phyloP scores from a whole-genome alignment of 2,797 vertebrate genomes.

The Helicolenus hilgendorfi region DNA sequence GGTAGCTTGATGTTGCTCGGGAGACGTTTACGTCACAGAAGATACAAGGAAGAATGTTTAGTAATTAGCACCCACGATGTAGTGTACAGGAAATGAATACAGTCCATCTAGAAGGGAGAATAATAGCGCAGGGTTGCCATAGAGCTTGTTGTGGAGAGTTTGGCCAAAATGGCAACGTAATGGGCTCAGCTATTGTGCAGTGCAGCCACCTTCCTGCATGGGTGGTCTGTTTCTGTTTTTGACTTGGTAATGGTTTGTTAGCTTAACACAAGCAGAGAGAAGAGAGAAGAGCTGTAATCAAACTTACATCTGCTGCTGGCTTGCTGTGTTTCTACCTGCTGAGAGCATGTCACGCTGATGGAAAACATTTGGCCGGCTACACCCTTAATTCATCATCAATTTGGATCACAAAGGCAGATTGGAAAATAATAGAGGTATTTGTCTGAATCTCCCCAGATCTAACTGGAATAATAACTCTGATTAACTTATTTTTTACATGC shows the following conservation, averaged over 20 bases:
- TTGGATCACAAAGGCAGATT: conserved; percentile 26
- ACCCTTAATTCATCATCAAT: conserved; percentile 41
- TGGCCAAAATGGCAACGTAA: conserved; percentile 40
- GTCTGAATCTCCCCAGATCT: neutral
- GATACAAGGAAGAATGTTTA: conserved; percentile 29
- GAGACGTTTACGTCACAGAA: conserved; percentile 68
- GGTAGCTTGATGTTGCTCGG: conserved; percentile 63
- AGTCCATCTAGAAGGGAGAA: conserved; percentile 30
- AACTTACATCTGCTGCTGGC: conserved; percentile 52
- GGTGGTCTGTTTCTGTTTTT: conserved; percentile 64
- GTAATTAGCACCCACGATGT: conserved; percentile 70
- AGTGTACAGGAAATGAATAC: conserved; percentile 67
- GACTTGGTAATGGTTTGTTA: conserved; percentile 65
- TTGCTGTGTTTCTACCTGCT: conserved; percentile 64
- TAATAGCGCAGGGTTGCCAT: conserved; percentile 73
- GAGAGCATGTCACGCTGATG: conserved; percentile 60
- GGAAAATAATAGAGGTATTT: conserved; percentile 20
- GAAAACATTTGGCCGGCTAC: conserved; percentile 43
- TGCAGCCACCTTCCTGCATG: conserved; percentile 36
- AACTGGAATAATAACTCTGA: conserved; percentile 22
- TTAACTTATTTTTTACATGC: neutral
- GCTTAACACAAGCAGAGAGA: conserved; percentile 58
- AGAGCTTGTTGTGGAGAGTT: conserved; percentile 72
- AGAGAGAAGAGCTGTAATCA: conserved; percentile 66
- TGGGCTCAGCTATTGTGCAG: conserved; percentile 44